Conservation (phyloP, 2,888 invertebrate genomes). For the Drosophila merina region DNA sequence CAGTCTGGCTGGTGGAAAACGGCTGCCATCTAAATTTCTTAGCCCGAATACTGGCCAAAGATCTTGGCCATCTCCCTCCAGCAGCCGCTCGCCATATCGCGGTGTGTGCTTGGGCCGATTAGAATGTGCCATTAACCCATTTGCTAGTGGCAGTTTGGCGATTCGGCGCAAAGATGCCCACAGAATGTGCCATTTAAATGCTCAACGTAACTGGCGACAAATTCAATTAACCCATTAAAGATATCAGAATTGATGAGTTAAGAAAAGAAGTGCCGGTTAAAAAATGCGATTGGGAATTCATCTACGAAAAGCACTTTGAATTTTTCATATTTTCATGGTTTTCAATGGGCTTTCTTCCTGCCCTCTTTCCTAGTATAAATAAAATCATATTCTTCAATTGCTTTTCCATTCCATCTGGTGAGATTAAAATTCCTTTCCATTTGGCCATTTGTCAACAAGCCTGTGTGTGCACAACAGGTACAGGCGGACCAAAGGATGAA, state of each 20-base stretch:
- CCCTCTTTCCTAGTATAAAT: background rate
- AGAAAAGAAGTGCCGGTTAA: constrained; percentile 1
- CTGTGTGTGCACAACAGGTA: constrained; percentile 38
- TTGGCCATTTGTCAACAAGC: constrained; percentile 32
- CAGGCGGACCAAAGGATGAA: constrained; percentile 44
- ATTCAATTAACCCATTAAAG: constrained; percentile 35
- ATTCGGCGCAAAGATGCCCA: constrained; percentile 50
- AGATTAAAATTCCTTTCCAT: constrained; percentile 34
- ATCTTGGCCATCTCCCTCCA: constrained; percentile 15
- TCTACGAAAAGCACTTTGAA: background rate
- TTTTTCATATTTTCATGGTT: background rate
- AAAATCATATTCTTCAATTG: constrained; percentile 3
- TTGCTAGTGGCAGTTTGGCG: constrained; percentile 41
- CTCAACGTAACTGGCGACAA: constrained; percentile 42
- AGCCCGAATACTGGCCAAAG: constrained; percentile 64
- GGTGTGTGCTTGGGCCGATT: constrained; percentile 54
- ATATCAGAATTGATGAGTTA: constrained; percentile 24
- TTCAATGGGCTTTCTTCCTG: background rate
- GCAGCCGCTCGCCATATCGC: constrained; percentile 24
- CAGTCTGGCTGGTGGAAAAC: constrained; percentile 35
- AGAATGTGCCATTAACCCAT: constrained; percentile 78
- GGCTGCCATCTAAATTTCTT: constrained; percentile 72
- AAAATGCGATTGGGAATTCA: constrained; percentile 2
- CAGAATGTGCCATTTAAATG: constrained; percentile 34
- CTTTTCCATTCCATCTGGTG: constrained; percentile 21